Percentiles rank a stretch among this genome's conserved stretches.
These are phyloP conservation scores for Ophion ventricosus DNA, from an alignment of 2,888 invertebrate species.

Conservation along the genomic window DNA sequence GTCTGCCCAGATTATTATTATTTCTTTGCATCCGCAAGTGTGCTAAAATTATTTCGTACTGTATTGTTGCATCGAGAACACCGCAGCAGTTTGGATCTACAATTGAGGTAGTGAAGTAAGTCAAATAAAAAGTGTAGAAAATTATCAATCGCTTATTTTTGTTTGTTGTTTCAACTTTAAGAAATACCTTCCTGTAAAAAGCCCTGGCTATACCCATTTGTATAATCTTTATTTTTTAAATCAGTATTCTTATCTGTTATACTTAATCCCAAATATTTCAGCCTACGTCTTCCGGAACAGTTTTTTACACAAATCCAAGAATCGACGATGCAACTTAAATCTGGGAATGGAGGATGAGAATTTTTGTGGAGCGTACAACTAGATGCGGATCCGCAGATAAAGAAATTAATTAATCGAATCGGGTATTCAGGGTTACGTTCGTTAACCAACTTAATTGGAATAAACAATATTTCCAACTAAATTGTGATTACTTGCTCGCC, in stretches of 20 bases:
- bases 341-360: not conserved
- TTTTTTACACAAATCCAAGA: slow-evolving; percentile 72
- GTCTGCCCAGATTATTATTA: not conserved
- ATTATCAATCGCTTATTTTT: not conserved
- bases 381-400: not conserved
- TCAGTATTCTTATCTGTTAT: slow-evolving; percentile 66
- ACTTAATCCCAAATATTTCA: slow-evolving; percentile 71
- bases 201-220: slow-evolving; percentile 67
- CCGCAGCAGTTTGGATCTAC: slow-evolving; percentile 3
- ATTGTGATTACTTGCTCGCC: slow-evolving; percentile 25
- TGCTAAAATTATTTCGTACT: slow-evolving; percentile 16
- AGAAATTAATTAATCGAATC: slow-evolving; percentile 13
- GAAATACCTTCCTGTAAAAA: slow-evolving; percentile 71
- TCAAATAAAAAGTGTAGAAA: slow-evolving; percentile 17
- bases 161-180: not conserved
- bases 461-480: slow-evolving; percentile 2
- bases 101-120: slow-evolving; percentile 5
- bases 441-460: slow-evolving; percentile 4
- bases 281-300: slow-evolving; percentile 75
- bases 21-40: slow-evolving; percentile 2
- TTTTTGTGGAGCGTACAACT: slow-evolving; percentile 34
- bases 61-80: not conserved
- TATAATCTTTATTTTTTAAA: slow-evolving; percentile 62
- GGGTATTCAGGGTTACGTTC: not conserved
- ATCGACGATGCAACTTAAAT: slow-evolving; percentile 1